These are phyloP conservation scores for Apis mellifera DNA, from an alignment of 1,140 invertebrate species.

Conservation along the genomic window DNA sequence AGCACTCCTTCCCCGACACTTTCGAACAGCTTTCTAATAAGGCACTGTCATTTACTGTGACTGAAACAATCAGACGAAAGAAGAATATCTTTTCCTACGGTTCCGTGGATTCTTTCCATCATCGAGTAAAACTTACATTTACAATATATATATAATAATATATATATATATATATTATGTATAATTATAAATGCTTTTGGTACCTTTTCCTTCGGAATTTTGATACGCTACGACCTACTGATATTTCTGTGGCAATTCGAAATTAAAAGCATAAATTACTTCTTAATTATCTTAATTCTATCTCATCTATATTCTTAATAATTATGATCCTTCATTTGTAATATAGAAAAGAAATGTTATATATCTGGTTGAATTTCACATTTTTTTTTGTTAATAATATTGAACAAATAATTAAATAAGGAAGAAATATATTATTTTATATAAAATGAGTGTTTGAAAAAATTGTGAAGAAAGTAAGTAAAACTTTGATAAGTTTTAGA, in stretches of 20 bases:
- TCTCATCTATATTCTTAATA: no score
- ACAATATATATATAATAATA: constrained; percentile 14
- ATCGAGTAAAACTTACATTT: constrained; percentile 47
- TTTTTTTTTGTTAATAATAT: not conserved
- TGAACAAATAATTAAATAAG: not conserved
- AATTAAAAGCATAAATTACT: constrained; percentile 1
- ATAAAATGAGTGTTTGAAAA: no score
- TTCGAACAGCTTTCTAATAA: constrained; percentile 69
- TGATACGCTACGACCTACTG: constrained; percentile 49
- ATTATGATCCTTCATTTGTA: no score
- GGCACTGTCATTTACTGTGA: constrained; percentile 70
- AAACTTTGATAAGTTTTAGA: not conserved
- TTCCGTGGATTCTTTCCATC: constrained; percentile 51
- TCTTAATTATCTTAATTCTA: not conserved
- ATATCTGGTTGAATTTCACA: no score
- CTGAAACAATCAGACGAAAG: constrained; percentile 55
- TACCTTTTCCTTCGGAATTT: constrained; percentile 45
- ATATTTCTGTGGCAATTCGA: constrained; percentile 16
- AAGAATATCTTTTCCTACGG: constrained; percentile 51
- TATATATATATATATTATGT: constrained; percentile 28
- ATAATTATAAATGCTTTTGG: constrained; percentile 65
- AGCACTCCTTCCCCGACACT: constrained; percentile 61
- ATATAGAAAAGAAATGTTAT: no score
- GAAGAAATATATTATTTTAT: no score
- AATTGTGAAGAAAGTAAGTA: no score